Conservation (phyloP, 2,888 invertebrate genomes). For the Tachina grossa region DNA sequence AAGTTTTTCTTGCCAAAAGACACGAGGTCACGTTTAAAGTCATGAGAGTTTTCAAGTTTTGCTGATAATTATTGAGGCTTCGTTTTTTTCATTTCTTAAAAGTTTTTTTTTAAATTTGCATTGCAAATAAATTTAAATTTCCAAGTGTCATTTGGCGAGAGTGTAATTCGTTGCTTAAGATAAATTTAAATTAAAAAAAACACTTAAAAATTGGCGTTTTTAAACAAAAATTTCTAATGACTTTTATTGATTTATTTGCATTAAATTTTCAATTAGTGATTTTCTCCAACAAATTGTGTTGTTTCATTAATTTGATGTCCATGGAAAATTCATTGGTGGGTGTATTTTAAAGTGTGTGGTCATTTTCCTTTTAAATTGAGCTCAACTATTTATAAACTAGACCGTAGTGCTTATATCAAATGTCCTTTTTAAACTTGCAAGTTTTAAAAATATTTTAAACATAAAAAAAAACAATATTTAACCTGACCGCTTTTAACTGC, state of each 20-base stretch:
- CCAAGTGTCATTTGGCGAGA: neutral
- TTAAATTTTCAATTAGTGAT: slow-evolving; percentile 4
- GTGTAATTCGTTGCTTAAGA: neutral
- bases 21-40: slow-evolving; percentile 57
- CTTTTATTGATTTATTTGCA: neutral
- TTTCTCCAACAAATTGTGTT: neutral
- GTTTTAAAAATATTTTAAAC: too few relatives aligned
- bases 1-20: slow-evolving; percentile 43
- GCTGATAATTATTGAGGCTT: slow-evolving; percentile 34
- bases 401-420: neutral
- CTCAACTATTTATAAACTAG: neutral
- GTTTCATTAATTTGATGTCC: slow-evolving; percentile 2
- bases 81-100: neutral
- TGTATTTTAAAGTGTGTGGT: neutral
- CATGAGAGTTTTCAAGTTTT: slow-evolving; percentile 54
- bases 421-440: neutral
- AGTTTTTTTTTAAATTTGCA: neutral
- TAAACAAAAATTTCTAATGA: neutral
- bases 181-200: slow-evolving; percentile 14
- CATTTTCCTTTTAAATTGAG: neutral
- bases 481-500: neutral
- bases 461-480: neutral
- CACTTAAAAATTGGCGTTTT: neutral
- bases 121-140: neutral
- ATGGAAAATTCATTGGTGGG: neutral